Evolutionary conservation across 2,113 vertebrate genomes (phyloP), one percentile per base, ranked within the genome.

Genomic region (Grammomys dolichurus): DNA sequence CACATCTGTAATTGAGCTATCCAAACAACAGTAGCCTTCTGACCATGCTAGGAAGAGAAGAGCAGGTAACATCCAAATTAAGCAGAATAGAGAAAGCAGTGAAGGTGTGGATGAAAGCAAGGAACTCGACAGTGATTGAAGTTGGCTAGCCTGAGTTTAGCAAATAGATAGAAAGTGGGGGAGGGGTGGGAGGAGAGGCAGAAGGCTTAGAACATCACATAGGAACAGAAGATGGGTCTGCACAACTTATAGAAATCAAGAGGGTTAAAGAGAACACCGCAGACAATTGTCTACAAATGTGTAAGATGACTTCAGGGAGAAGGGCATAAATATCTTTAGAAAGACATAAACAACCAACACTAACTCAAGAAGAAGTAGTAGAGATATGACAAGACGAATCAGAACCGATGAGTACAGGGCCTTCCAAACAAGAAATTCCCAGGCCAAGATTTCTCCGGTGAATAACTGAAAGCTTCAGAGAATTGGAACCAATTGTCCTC

Each of bases 261-360:
- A 54, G 12, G 5, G 40, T 2, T 5, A 1, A 0, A 40, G 43
- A n/a, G 76, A 31, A 14, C 1, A 1, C 17, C 0, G 0, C 1
- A 5, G 7, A 1, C 4, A 1, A 0, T 31, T 17, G 9, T 0
- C 0, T 31, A 46, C 31, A 1, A 0, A 4, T 26, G 1, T 0
- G 0, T 7, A 11, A 19, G 60, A 0, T 5, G 2, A 33, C 5
- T 16, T 1, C 0, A 0, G 6, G 28, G 0, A 43, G 12, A 43
- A 20, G 0, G 3, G 36, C 1, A 36, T 3, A 3, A 17, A 0
- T 0, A 0, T 0, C 33, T 76, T 33, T 10, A 13, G 69, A 33
- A 60, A 72, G 58, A 13, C 2, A 2, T 7, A 5, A 1, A 36
- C 7, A 22, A 8, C 40, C 77, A 70, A 33, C 24, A 17, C 17